phyloP scores from a whole-genome alignment of 2,888 invertebrate genomes.

The Beris morrisii region DNA sequence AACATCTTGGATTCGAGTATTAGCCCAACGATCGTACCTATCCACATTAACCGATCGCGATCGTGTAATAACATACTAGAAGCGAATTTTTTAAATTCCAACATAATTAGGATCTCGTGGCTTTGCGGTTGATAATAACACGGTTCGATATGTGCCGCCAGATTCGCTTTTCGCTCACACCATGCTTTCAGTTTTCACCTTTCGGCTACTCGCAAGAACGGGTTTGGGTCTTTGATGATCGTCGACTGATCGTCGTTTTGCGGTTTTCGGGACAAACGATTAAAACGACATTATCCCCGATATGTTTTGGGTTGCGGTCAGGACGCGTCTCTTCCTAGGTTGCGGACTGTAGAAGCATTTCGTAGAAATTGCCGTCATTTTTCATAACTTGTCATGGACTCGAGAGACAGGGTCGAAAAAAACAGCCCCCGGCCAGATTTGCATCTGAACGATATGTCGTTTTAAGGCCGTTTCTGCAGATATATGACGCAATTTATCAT shows the following conservation, averaged over 20 bases:
- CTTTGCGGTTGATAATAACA: conserved; percentile 42
- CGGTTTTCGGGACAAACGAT: conserved; percentile 41
- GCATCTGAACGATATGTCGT: too few relatives aligned
- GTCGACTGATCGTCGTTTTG: conserved; percentile 37
- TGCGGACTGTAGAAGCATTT: too few relatives aligned
- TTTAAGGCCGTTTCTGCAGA: too few relatives aligned
- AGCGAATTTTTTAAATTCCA: conserved; percentile 40
- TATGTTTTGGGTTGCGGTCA: not conserved
- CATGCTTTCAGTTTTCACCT: not conserved
- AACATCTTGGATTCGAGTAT: too few relatives aligned
- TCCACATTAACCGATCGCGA: conserved; percentile 2
- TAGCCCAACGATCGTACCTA: not conserved
- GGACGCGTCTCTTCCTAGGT: too few relatives aligned
- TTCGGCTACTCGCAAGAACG: conserved; percentile 36
- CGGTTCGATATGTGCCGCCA: conserved; percentile 36
- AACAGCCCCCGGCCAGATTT: too few relatives aligned
- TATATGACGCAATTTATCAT: too few relatives aligned
- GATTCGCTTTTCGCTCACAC: not conserved
- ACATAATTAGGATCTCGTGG: conserved; percentile 44
- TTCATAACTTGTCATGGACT: too few relatives aligned
- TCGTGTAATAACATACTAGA: conserved; percentile 35
- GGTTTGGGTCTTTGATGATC: conserved; percentile 43
- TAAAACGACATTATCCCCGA: conserved; percentile 42
- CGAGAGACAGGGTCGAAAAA: too few relatives aligned
- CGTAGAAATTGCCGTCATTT: too few relatives aligned